Evolutionary conservation across 1,140 invertebrate species (phyloP).

Genomic region (Solenopsis invicta): DNA sequence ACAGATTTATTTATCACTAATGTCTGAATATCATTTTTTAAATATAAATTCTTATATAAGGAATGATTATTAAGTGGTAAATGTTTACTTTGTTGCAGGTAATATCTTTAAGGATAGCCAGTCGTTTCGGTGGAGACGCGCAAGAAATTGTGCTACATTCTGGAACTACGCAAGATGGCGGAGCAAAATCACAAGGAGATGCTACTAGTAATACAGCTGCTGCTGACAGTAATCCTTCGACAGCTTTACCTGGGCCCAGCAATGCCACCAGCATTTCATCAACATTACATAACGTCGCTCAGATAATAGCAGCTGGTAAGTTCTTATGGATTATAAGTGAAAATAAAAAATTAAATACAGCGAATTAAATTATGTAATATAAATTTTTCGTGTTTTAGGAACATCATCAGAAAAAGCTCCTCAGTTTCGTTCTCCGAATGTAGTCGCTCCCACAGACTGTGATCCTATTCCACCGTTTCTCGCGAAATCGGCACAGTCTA

Average conservation of each 20-base stretch:
- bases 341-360: not conserved
- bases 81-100: slow-evolving; percentile 84
- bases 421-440: slow-evolving; percentile 93
- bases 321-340: not conserved
- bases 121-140: slow-evolving; percentile 90
- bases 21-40: slow-evolving; percentile 15
- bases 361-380: not conserved
- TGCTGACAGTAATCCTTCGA: slow-evolving; percentile 78
- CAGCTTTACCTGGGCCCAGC: slow-evolving; percentile 84
- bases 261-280: slow-evolving; percentile 84
- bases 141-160: slow-evolving; percentile 92
- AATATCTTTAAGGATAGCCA: slow-evolving; percentile 95
- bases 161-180: slow-evolving; percentile 85
- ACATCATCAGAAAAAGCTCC: slow-evolving; percentile 83
- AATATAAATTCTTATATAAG: not conserved
- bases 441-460: slow-evolving; percentile 93
- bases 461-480: slow-evolving; percentile 87
- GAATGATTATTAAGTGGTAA: not conserved
- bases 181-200: slow-evolving; percentile 83
- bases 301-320: slow-evolving; percentile 85
- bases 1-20: not conserved
- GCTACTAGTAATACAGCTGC: slow-evolving; percentile 76
- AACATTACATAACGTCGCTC: slow-evolving; percentile 83
- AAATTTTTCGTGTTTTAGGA: slow-evolving; percentile 79
- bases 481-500: slow-evolving; percentile 81